Evolutionary conservation across 2,797 vertebrate genomes (phyloP), one percentile per base, ranked within the genome.

Genomic region (Micropoecilia bifurca): DNA sequence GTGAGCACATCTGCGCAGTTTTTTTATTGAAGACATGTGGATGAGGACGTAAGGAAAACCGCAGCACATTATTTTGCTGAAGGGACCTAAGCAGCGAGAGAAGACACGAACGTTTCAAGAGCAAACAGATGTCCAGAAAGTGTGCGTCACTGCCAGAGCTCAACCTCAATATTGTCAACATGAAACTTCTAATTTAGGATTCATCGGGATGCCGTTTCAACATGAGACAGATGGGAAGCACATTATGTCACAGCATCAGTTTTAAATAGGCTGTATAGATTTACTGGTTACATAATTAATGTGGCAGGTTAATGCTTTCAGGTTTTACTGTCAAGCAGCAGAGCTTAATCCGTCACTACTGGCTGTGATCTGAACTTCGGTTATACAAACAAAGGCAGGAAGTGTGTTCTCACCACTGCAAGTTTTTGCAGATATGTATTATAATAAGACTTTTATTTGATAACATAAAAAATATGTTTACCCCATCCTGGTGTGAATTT

Each of bases 321-420:
- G 63, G 76, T 83, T 78, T 81, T 80, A 77, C 77, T 76, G 69
- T 84, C 48, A 77, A 81, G 83, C 43, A 84, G 85, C 80, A 80
- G 45, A 71, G 80, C 76, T 83, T 83, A 83, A 81, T 80, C 68
- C 39, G 48, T 71, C 2, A 13, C 30, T 47, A 72, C 14, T 16
- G 53, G 48, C 76, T 78, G 50, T 46, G 68, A 71, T 48, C 59
- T 71, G 36, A 71, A 50, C 66, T 57, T 71, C 2, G 20, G 3
- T 68, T 71, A 55, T 77, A 46, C 47, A 77, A 79, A 81, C 33
- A 77, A 72, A 78, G 72, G 50, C 59, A 50, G 53, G 25, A 30
- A 46, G n/a, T 30, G 39, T 22, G 7, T 48, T 73, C 22, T 6
- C 36, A 76, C 46, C 45, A 63, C 14, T 33, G 33, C 57, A 59